Percentiles rank a stretch among this genome's conserved stretches.
Evolutionary conservation across 2,797 vertebrate species (phyloP).

Genomic region (Nasua narica): DNA sequence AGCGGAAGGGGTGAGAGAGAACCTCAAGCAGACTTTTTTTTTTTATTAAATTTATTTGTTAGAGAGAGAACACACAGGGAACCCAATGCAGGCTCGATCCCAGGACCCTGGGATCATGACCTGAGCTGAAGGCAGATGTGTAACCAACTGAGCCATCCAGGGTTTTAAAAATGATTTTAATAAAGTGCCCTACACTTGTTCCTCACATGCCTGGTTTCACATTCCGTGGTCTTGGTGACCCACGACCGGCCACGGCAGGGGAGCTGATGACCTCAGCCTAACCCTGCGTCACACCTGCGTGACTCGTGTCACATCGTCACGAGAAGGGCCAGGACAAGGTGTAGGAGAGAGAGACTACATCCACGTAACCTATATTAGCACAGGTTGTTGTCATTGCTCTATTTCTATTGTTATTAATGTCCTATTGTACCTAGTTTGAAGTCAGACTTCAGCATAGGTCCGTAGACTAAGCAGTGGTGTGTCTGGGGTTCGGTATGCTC

Average conservation of each 20-base stretch:
- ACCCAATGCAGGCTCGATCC: not conserved
- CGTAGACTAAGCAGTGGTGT: fast-evolving
- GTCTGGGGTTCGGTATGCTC: fast-evolving
- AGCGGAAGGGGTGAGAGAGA: not conserved
- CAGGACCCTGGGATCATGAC: not conserved
- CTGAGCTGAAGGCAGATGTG: not conserved
- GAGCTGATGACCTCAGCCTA: not conserved
- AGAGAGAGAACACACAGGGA: not conserved
- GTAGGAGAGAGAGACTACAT: not conserved
- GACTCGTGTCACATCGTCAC: fast-evolving
- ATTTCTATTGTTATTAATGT: fast-evolving
- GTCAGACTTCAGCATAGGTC: too few relatives aligned
- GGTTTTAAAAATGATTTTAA: not conserved
- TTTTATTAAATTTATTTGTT: too few relatives aligned
- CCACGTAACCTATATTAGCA: not conserved
- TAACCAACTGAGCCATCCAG: not conserved
- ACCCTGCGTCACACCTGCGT: not conserved
- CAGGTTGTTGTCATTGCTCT: fast-evolving
- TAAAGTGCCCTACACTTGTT: not conserved
- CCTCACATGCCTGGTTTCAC: not conserved
- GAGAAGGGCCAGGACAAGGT: not conserved
- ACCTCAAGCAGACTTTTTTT: not conserved
- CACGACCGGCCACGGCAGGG: fast-evolving
- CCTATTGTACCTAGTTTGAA: not conserved
- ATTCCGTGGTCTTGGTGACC: not conserved